Conservation (phyloP, 2,113 vertebrate genomes). For the Spilogale gracilis region DNA sequence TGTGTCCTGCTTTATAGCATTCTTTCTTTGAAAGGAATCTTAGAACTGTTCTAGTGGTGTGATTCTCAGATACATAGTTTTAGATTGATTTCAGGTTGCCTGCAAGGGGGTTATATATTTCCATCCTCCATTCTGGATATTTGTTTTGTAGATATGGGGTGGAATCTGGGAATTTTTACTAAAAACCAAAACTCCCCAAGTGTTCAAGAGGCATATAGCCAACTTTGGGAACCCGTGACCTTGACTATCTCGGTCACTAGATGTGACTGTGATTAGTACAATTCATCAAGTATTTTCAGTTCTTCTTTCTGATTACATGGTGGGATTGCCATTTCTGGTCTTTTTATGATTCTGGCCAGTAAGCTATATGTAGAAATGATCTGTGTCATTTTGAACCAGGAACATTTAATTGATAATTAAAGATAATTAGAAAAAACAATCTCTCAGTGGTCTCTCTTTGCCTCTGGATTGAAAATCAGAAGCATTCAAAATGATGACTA, state of each 20-base stretch:
- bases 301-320: neutral
- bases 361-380: neutral
- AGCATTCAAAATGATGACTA: neutral
- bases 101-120: neutral
- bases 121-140: neutral
- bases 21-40: neutral
- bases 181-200: neutral
- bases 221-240: neutral
- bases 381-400: neutral
- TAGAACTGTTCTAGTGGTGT: neutral
- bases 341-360: neutral
- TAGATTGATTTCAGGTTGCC: neutral
- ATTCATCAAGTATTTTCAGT: slow-evolving; percentile 2
- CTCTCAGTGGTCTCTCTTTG: neutral
- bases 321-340: neutral
- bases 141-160: neutral
- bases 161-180: neutral
- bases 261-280: neutral
- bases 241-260: neutral
- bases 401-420: neutral
- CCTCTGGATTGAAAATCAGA: neutral
- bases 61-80: neutral
- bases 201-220: neutral
- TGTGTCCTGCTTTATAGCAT: neutral
- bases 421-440: no score